These are phyloP conservation scores for Takifugu ocellatus DNA, from an alignment of 2,797 vertebrate genomes.

Conservation along the genomic window DNA sequence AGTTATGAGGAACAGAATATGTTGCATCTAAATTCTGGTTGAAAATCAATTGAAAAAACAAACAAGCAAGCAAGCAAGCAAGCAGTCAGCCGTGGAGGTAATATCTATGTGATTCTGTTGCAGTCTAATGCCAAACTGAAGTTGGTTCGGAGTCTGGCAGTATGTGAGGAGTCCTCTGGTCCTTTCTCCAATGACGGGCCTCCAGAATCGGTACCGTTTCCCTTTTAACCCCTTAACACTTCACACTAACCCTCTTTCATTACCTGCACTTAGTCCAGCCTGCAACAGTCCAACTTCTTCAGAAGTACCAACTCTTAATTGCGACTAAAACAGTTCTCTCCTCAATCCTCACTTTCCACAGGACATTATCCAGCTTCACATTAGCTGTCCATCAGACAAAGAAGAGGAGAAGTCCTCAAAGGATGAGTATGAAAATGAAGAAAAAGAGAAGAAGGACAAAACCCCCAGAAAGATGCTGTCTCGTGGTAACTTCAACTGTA, in stretches of 20 bases:
- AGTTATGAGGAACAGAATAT: too few relatives aligned
- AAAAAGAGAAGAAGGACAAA: constrained; percentile 96
- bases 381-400: constrained; percentile 97
- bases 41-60: background rate
- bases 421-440: constrained; percentile 94
- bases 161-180: constrained; percentile 92
- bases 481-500: constrained; percentile 78
- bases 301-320: too few relatives aligned
- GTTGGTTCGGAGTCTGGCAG: constrained; percentile 94
- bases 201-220: constrained; percentile 79
- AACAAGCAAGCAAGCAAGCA: background rate
- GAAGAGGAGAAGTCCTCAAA: constrained; percentile 94
- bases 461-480: constrained; percentile 93
- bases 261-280: background rate
- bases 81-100: background rate
- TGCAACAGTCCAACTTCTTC: background rate
- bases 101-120: constrained; percentile 40
- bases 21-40: too few relatives aligned
- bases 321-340: background rate
- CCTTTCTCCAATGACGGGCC: constrained; percentile 85
- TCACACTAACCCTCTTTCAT: constrained; percentile 11
- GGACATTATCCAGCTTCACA: constrained; percentile 97
- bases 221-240: constrained; percentile 13
- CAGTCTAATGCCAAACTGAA: constrained; percentile 98
- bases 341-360: constrained; percentile 44